Evolutionary conservation across 2,888 invertebrate genomes (phyloP).

Genomic region (Drosophila parthenogenetica): DNA sequence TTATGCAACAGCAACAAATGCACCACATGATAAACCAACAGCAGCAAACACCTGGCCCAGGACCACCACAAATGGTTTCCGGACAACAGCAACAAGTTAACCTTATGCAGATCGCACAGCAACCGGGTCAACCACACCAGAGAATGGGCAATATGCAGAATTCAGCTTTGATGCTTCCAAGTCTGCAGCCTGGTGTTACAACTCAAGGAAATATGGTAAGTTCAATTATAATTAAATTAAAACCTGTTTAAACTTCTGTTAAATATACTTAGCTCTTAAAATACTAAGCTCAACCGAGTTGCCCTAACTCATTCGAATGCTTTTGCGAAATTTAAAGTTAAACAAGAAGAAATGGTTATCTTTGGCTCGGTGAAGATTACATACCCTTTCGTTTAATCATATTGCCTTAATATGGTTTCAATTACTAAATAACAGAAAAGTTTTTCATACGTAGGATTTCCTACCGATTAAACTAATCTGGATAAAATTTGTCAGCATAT

Average conservation of each 20-base stretch:
- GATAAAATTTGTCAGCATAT: no score
- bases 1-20: constrained; percentile 87
- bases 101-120: constrained; percentile 68
- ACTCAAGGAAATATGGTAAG: constrained; percentile 84
- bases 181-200: constrained; percentile 71
- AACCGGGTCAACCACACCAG: constrained; percentile 82
- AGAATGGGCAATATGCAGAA: constrained; percentile 84
- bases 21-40: constrained; percentile 84
- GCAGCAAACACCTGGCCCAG: constrained; percentile 81
- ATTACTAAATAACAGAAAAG: no score
- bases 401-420: no score
- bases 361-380: no score
- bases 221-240: constrained; percentile 8
- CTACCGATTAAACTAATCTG: no score
- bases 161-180: constrained; percentile 83
- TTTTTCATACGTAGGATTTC: no score
- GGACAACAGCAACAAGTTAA: constrained; percentile 71
- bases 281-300: neutral
- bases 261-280: neutral
- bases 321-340: no score
- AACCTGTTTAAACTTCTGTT: neutral
- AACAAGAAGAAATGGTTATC: no score
- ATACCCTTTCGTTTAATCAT: no score
- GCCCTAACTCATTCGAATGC: no score
- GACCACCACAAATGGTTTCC: constrained; percentile 83